Evolutionary conservation across 2,888 invertebrate species (phyloP).

Genomic region (Cryptophagus acutangulus): DNA sequence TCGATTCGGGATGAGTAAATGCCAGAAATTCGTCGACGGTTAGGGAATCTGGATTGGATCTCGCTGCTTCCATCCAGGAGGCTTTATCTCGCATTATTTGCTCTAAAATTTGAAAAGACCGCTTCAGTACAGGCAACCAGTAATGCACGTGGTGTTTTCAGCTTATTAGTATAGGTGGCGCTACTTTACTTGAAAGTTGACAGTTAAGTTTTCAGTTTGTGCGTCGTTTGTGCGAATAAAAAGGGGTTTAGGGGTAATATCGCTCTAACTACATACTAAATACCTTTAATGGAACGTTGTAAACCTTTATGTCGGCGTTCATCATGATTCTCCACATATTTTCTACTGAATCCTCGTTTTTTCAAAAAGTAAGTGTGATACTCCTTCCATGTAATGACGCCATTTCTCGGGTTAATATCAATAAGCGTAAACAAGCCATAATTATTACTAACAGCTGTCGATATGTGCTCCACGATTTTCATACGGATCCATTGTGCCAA

Average conservation of each 20-base stretch:
- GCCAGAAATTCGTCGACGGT: constrained; percentile 73
- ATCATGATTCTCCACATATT: constrained; percentile 61
- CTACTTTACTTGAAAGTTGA: constrained; percentile 1
- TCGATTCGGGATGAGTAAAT: constrained; percentile 80
- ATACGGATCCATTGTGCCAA: constrained; percentile 61
- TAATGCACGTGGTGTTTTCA: constrained; percentile 1
- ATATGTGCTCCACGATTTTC: constrained; percentile 65
- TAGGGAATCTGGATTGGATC: constrained; percentile 67
- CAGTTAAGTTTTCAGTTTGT: not conserved
- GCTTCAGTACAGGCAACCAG: constrained; percentile 7
- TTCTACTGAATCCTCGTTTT: constrained; percentile 62
- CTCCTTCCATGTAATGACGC: constrained; percentile 73
- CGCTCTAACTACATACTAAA: not conserved
- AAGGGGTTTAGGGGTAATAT: too few species aligned
- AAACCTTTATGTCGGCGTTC: constrained; percentile 61
- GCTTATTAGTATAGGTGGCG: not conserved
- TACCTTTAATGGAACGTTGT: constrained; percentile 57
- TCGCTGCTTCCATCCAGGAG: constrained; percentile 71
- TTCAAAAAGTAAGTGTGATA: constrained; percentile 70
- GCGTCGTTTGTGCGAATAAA: too few species aligned
- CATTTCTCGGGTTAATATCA: constrained; percentile 62
- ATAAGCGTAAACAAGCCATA: constrained; percentile 61
- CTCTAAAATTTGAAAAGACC: constrained; percentile 47
- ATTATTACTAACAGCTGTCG: constrained; percentile 62
- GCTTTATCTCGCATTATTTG: constrained; percentile 72